Evolutionary conservation across 2,888 invertebrate species (phyloP), one percentile per base, ranked within the genome.

Genomic region (Dynastes hyllus): DNA sequence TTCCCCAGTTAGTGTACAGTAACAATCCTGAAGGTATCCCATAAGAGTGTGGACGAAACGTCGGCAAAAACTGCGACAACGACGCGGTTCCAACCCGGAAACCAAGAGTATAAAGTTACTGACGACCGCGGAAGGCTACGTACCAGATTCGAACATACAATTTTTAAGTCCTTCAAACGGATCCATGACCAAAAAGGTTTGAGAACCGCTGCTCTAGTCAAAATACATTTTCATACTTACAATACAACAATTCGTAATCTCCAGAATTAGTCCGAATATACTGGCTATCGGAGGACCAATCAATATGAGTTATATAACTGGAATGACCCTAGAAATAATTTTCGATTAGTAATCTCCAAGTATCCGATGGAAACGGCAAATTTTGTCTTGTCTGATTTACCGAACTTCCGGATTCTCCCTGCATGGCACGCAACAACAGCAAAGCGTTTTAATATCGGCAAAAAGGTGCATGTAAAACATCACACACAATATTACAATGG

Each of bases 231-330:
- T 37, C 32, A 69, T 86, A 93, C 95, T 95, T 90, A 97, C 97
- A 98, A 88, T 92, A 97, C n/a, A 97, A 89, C 51, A 97, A 87
- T 88, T 97, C 97, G 85, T 97, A 96, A 87, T 97, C 97, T 77
- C 96, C 97, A 0, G 97, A 97, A 88, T 97, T 97, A 85, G 95
- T 96, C 83, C 95, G 92, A 61, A 98, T 89, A 86, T 93, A 93
- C 86, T 95, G 94, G 83, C 94, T 93, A 87, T 97, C 96, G 3
- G 90, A 90, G 0, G 97, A 95, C 97, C 97, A 98, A 88, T 98
- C 98, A 83, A 98, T 86, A 86, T 97, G 97, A 0, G 95, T 96
- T 80, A 98, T 93, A 87, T 93, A 96, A 88, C 96, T 97, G 0
- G 97, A 96, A 89, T 97, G 97, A 81, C 97, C 97, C 97, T 97